phyloP scores from a whole-genome alignment of 92 coral and sea anemone genomes.

The Montipora capitata region DNA sequence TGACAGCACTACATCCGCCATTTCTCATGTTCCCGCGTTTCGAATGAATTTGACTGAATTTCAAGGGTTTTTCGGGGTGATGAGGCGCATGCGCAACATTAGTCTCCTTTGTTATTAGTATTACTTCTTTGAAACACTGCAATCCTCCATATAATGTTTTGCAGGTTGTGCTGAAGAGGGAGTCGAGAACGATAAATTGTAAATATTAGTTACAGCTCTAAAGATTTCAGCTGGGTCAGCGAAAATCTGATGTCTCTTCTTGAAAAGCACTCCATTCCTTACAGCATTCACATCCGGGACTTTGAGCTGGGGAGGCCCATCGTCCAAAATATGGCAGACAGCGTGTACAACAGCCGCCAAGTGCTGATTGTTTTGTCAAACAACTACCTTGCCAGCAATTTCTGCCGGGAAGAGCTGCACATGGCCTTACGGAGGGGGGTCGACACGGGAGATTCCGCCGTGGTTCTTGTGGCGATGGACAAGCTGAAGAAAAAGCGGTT shows the following conservation, averaged over 20 bases:
- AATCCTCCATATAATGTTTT: no score
- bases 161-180: no score
- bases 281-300: conserved; percentile 81
- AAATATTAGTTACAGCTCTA: background rate
- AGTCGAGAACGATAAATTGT: no score
- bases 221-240: conserved; percentile 53
- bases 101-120: no score
- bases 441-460: background rate
- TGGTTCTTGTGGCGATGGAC: background rate
- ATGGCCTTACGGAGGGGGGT: conserved; percentile 3
- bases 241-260: conserved; percentile 63
- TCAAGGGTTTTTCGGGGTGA: no score
- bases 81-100: no score
- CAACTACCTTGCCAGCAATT: background rate
- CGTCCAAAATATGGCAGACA: conserved; percentile 83
- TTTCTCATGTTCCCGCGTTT: no score
- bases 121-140: no score
- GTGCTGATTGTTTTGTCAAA: conserved; percentile 75
- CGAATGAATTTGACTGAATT: no score
- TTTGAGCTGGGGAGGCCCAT: conserved; percentile 77
- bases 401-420: background rate
- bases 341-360: conserved; percentile 74
- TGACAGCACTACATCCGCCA: no score
- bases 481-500: background rate
- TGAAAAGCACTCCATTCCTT: conserved; percentile 65